Percentiles rank a stretch among this genome's conserved stretches.
Evolutionary conservation across 2,888 invertebrate genomes (phyloP).

Genomic region (Vesta saturnalis): DNA sequence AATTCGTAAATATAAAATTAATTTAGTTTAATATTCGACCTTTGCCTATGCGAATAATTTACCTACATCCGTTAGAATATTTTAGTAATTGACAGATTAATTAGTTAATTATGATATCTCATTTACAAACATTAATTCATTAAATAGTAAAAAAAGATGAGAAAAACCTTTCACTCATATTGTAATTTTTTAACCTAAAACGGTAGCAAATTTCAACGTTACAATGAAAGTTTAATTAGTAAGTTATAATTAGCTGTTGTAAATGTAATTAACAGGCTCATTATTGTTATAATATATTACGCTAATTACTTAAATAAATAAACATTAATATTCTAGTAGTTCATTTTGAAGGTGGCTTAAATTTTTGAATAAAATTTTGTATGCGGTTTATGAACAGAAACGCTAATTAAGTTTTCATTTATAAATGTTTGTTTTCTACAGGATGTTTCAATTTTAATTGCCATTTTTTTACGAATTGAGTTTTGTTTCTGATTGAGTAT

Average conservation of each 20-base stretch:
- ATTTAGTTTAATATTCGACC: too few relatives aligned
- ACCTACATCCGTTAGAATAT: too few relatives aligned
- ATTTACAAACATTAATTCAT: too few relatives aligned
- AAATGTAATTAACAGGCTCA: neutral
- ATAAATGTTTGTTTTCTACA: constrained; percentile 1
- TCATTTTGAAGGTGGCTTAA: neutral
- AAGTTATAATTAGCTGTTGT: constrained; percentile 1
- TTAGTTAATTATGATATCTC: too few relatives aligned
- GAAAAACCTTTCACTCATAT: too few relatives aligned
- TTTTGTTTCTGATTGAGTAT: too few relatives aligned
- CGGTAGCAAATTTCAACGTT: neutral
- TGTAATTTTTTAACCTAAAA: too few relatives aligned
- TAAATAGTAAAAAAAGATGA: too few relatives aligned
- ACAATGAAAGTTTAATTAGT: neutral
- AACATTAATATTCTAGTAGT: neutral
- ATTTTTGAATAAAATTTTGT: neutral
- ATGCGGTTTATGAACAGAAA: constrained; percentile 1
- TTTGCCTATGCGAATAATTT: too few relatives aligned
- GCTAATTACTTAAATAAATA: neutral
- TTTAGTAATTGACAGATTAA: too few relatives aligned
- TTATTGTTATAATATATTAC: neutral
- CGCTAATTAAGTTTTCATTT: neutral
- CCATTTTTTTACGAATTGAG: neutral
- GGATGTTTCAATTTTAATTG: neutral
- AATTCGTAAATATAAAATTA: neutral